Base-by-base conservation (phyloP, 2,888 invertebrate species). In the Apamea crenata region DNA sequence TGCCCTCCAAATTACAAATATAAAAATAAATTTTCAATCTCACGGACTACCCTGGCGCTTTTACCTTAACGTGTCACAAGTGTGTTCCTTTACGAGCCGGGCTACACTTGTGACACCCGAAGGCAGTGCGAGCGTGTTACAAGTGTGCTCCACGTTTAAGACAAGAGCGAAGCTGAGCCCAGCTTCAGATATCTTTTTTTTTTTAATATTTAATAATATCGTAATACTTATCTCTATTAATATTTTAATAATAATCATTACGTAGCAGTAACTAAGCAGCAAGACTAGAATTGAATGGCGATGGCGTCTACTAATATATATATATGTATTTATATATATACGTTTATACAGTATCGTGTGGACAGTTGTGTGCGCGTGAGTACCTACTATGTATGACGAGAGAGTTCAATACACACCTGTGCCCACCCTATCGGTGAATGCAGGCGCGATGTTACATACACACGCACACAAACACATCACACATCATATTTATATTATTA, bases 231-330 rank as follows among this genome's bases (percentile, higher is more conserved):
- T 69, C 88, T 94, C 91, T 94, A 94, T 85, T 91, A 93, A 93
- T 92, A 92, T 92, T 92, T 91, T 91, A 87, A 87, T 90, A 90
- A 91, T 92, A 91, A 93, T 92, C 90, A 94, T 94, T 95, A 95
- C 93, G 93, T 94, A 95, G 93, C 93, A 91, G 88, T 84, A 90
- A 92, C 95, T 96, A 96, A 94, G 94, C 94, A 94, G 95, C 94
- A 86, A 93, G 96, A 96, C 96, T 96, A 96, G 96, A 96, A 92
- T 95, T 92, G 93, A 92, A 96, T 96, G 96, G 96, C 96, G 94
- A 95, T 95, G 96, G 96, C 96, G 93, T 93, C 95, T 95, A 95
- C 93, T 93, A 94, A 73, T 68, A 81, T 72, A 66, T 79, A 44
- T 91, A 86, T 91, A 88, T 92, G 91, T 92, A 91, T 91, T 87